Evolutionary conservation across 2,888 invertebrate species (phyloP).

Genomic region (Amblyjoppa fuscipennis): DNA sequence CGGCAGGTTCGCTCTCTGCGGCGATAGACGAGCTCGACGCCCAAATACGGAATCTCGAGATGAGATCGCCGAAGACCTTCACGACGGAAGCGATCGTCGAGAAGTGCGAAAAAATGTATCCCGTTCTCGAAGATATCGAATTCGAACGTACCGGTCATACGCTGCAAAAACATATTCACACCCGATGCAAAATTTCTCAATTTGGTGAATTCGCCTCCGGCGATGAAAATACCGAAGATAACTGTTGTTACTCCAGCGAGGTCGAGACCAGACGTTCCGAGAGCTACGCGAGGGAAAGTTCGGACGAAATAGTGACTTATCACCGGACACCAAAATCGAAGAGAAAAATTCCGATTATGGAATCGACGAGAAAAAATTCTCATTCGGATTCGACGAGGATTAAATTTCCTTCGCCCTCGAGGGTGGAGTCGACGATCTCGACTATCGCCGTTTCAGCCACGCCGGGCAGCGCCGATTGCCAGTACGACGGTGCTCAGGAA

Average conservation of each 20-base stretch:
- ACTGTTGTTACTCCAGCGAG: not conserved
- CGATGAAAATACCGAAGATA: not conserved
- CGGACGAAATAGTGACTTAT: constrained; percentile 45
- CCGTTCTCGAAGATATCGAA: constrained; percentile 40
- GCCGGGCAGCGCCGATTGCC: constrained; percentile 39
- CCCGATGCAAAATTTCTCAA: not conserved
- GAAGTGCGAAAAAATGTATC: constrained; percentile 42
- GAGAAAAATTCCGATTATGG: constrained; percentile 71
- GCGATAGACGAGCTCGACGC: constrained; percentile 62
- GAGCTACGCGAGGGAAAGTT: constrained; percentile 14
- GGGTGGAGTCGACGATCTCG: constrained; percentile 67
- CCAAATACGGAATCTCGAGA: constrained; percentile 61
- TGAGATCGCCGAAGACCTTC: constrained; percentile 15
- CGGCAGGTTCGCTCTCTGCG: constrained; percentile 53
- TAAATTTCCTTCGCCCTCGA: constrained; percentile 58
- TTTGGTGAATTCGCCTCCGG: not conserved
- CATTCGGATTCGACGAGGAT: constrained; percentile 62
- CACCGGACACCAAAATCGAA: constrained; percentile 54
- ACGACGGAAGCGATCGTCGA: constrained; percentile 12
- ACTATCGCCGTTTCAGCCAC: constrained; percentile 59
- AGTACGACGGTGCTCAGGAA: not conserved
- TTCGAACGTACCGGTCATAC: constrained; percentile 36
- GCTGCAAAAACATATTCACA: constrained; percentile 5
- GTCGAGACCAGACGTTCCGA: not conserved
- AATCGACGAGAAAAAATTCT: constrained; percentile 74